A percentile compares a stretch with the other conserved stretches of the same genome.
Conservation (phyloP, 2,797 vertebrate genomes). For the Sebastes melanostomus region DNA sequence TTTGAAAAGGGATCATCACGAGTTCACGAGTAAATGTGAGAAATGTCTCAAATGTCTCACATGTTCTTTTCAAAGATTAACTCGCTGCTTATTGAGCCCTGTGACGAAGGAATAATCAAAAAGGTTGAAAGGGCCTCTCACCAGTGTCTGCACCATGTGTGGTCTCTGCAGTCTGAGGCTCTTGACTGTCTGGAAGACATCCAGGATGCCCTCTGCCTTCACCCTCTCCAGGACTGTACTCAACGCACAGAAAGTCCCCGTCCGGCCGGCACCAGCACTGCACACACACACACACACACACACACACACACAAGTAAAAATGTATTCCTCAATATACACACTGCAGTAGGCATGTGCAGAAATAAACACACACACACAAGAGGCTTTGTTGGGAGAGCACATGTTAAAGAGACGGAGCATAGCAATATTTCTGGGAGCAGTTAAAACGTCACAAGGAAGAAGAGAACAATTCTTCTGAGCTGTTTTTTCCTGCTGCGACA, state of each 20-base stretch:
- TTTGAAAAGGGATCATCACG: too few relatives aligned
- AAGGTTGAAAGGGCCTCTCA: conserved; percentile 63
- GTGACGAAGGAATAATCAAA: neutral
- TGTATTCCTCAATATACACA: neutral
- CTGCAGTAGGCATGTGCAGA: neutral
- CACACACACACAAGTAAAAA: neutral
- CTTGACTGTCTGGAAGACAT: conserved; percentile 99
- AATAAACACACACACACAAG: neutral
- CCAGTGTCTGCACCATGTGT: conserved; percentile 99
- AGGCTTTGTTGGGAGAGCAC: neutral
- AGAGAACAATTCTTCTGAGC: conserved; percentile 44
- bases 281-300: conserved; percentile 3
- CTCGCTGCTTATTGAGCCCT: neutral
- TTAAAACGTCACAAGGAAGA: conserved; percentile 45
- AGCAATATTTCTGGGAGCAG: neutral
- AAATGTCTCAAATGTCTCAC: neutral
- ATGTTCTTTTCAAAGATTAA: neutral
- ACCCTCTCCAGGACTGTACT: conserved; percentile 98
- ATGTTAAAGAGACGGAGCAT: neutral
- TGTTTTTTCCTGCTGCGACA: conserved; percentile 43
- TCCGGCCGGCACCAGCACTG: conserved; percentile 96
- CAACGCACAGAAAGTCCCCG: conserved; percentile 96
- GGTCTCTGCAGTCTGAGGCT: conserved; percentile 97
- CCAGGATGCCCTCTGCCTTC: conserved; percentile 97
- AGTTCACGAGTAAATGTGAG: neutral